Percentiles rank a stretch among this genome's conserved stretches.
Conservation (phyloP, 2,888 invertebrate genomes). For the Taenaris catops region DNA sequence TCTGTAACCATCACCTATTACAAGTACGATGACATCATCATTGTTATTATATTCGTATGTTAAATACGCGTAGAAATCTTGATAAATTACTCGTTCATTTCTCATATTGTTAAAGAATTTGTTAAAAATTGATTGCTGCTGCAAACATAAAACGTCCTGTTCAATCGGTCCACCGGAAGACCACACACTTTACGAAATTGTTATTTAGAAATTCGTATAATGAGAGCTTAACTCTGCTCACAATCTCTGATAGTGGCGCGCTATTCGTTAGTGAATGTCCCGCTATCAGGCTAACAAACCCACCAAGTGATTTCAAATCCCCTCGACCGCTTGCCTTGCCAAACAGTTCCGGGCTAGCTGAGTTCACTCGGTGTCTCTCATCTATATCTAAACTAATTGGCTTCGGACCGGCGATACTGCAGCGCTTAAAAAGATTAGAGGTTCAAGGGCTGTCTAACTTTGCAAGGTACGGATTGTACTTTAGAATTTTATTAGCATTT, state of each 20-base stretch:
- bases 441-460: slow-evolving; percentile 24
- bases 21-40: too few species aligned
- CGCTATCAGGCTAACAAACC: slow-evolving; percentile 22
- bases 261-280: slow-evolving; percentile 17
- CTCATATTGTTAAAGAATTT: too few species aligned
- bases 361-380: slow-evolving; percentile 24
- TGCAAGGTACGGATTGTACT: slow-evolving; percentile 13
- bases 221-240: slow-evolving; percentile 7
- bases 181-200: slow-evolving; percentile 6
- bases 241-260: slow-evolving; percentile 13
- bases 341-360: slow-evolving; percentile 20
- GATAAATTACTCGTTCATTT: too few species aligned
- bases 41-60: too few species aligned
- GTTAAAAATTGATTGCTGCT: too few species aligned
- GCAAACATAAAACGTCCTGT: too few species aligned
- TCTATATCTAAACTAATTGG: slow-evolving; percentile 51
- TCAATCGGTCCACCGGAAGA: too few species aligned
- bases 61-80: too few species aligned
- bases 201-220: slow-evolving; percentile 10
- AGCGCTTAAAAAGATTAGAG: slow-evolving; percentile 28
- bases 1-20: too few species aligned
- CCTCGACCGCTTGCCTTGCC: slow-evolving; percentile 16
- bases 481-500: slow-evolving; percentile 20
- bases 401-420: slow-evolving; percentile 41
- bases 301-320: slow-evolving; percentile 22